These are phyloP conservation scores for Pangasius krempfi DNA, from an alignment of 2,797 vertebrate genomes.

Conservation along the genomic window DNA sequence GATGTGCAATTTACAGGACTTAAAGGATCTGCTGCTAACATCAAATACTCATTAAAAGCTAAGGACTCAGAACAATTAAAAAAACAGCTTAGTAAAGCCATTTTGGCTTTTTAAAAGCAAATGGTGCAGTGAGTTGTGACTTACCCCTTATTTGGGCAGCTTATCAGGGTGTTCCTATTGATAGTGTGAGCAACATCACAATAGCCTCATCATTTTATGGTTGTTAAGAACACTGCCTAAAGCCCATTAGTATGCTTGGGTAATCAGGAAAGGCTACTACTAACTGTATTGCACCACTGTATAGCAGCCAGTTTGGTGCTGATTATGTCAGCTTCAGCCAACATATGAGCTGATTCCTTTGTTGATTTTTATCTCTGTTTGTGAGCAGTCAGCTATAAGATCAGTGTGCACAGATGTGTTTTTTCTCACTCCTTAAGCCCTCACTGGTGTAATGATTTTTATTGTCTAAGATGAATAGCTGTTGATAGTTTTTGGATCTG, in stretches of 20 bases:
- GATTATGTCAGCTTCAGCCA: not conserved
- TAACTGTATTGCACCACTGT: not conserved
- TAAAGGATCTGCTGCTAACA: too few relatives aligned
- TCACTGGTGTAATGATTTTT: not conserved
- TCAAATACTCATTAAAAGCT: too few relatives aligned
- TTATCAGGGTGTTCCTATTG: constrained; percentile 41
- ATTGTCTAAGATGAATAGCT: constrained; percentile 1
- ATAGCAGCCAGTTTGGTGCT: not conserved
- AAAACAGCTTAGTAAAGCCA: too few relatives aligned
- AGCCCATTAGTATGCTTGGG: constrained; percentile 71
- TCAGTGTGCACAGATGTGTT: constrained; percentile 17
- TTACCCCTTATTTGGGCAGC: not conserved
- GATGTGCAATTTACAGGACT: too few relatives aligned
- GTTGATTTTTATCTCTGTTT: not conserved
- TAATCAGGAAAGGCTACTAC: constrained; percentile 61
- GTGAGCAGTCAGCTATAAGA: not conserved
- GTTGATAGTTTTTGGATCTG: not conserved
- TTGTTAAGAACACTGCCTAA: constrained; percentile 60
- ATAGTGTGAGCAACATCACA: constrained; percentile 38
- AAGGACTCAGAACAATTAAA: too few relatives aligned
- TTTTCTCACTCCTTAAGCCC: constrained; percentile 4
- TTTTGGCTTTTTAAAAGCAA: not conserved
- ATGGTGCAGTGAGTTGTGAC: not conserved
- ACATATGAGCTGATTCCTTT: not conserved
- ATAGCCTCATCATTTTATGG: constrained; percentile 74